Conservation (phyloP, 1,140 invertebrate genomes). For the Mactra quadrangularis region DNA sequence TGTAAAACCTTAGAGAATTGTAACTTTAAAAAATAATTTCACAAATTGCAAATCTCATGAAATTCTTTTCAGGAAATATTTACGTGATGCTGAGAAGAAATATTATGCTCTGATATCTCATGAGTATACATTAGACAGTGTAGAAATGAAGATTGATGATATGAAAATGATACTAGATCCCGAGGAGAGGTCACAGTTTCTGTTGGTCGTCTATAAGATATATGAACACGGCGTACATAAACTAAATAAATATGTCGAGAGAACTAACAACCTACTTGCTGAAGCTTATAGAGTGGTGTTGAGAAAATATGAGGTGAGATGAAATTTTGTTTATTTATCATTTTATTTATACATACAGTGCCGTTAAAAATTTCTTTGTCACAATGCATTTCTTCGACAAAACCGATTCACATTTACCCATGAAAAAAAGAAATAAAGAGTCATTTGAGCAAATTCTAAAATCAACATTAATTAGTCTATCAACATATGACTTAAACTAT, state of each 20-base stretch:
- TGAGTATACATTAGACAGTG: constrained; percentile 68
- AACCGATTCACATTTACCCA: no score
- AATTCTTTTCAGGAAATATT: constrained; percentile 89
- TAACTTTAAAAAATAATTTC: no score
- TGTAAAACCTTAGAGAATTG: no score
- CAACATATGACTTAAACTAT: no score
- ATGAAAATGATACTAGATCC: constrained; percentile 51
- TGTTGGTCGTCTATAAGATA: constrained; percentile 68
- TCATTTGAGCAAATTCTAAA: no score
- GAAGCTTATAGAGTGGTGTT: constrained; percentile 64
- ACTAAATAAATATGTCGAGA: constrained; percentile 45
- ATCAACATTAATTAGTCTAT: no score
- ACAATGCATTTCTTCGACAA: no score
- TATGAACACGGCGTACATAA: constrained; percentile 66
- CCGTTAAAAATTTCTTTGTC: no score
- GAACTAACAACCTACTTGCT: constrained; percentile 63
- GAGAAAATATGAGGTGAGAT: constrained; percentile 42
- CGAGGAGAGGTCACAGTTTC: constrained; percentile 53
- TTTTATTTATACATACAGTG: no score
- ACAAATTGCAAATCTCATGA: no score
- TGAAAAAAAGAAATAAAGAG: no score
- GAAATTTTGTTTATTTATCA: not conserved
- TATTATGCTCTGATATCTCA: constrained; percentile 90
- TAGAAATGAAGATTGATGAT: constrained; percentile 64
- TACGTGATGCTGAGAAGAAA: constrained; percentile 91